Evolutionary conservation across 2,113 vertebrate genomes (phyloP).

Genomic region (Edolisoma coerulescens): DNA sequence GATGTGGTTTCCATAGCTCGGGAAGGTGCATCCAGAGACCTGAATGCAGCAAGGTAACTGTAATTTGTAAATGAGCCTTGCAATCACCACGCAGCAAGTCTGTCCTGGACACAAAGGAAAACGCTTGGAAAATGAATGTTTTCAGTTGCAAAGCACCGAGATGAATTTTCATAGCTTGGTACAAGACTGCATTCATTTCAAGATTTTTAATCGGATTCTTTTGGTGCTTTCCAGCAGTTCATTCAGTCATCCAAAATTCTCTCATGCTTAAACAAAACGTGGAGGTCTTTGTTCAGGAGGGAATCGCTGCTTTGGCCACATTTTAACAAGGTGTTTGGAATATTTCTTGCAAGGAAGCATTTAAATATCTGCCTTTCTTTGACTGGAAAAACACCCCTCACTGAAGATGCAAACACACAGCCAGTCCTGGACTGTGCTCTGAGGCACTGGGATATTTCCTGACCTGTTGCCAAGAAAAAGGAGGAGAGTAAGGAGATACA

Average conservation of each 20-base stretch:
- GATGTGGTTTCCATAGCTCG: background rate
- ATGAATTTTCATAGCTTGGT: background rate
- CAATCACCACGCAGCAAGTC: background rate
- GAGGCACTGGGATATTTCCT: background rate
- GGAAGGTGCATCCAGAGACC: background rate
- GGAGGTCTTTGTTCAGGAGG: background rate
- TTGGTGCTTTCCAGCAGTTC: background rate
- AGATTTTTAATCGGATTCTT: background rate
- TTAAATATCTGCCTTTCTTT: background rate
- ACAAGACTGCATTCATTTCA: background rate
- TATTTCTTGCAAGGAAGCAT: background rate
- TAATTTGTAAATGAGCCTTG: background rate
- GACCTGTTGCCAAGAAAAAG: background rate
- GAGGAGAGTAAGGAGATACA: background rate
- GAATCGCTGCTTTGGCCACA: background rate
- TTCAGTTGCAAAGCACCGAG: background rate
- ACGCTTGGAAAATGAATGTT: background rate
- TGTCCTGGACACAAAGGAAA: background rate
- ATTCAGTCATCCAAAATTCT: background rate
- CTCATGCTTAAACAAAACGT: background rate
- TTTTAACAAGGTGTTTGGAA: background rate
- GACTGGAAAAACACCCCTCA: background rate
- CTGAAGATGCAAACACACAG: background rate
- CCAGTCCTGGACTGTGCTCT: background rate
- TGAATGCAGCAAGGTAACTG: background rate